Evolutionary conservation across 1,140 invertebrate species (phyloP).

Genomic region (Zaprionus lachaisei): DNA sequence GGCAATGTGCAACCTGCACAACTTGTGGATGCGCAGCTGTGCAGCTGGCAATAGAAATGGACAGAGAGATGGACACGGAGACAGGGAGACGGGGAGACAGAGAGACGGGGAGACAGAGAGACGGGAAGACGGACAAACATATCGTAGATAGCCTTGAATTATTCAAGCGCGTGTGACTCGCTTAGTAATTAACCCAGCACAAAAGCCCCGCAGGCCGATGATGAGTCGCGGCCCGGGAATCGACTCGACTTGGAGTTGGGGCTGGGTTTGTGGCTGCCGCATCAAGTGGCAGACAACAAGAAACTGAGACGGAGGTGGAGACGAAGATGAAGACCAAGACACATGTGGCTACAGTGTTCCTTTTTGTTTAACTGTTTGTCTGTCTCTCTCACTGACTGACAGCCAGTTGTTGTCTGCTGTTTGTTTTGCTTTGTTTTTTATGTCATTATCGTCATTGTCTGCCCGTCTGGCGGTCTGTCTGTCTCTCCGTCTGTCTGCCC

Average conservation of each 20-base stretch:
- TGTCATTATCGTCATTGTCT: constrained; percentile 77
- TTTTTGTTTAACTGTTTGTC: constrained; percentile 62
- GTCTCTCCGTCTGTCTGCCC: constrained; percentile 18
- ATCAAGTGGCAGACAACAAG: constrained; percentile 67
- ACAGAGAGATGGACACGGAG: constrained; percentile 17
- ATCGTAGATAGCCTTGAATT: constrained; percentile 74
- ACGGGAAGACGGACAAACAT: constrained; percentile 10
- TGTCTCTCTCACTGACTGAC: constrained; percentile 26
- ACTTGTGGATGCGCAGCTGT: constrained; percentile 55
- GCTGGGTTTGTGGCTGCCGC: constrained; percentile 42
- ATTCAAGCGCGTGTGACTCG: constrained; percentile 82
- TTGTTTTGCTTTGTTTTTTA: constrained; percentile 74
- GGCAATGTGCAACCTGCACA: constrained; percentile 5
- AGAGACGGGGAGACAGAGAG: constrained; percentile 26
- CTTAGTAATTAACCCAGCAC: constrained; percentile 81
- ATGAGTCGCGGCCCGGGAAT: constrained; percentile 58
- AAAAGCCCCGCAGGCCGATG: constrained; percentile 75
- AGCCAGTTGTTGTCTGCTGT: constrained; percentile 41
- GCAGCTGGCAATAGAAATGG: constrained; percentile 63
- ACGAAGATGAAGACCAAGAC: constrained; percentile 42
- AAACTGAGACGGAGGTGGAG: constrained; percentile 53
- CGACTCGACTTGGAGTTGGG: constrained; percentile 11
- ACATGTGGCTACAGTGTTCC: constrained; percentile 64
- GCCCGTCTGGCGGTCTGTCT: constrained; percentile 26
- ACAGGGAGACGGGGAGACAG: constrained; percentile 28